Conservation (phyloP, 2,888 invertebrate genomes). For the Aquatica leii region DNA sequence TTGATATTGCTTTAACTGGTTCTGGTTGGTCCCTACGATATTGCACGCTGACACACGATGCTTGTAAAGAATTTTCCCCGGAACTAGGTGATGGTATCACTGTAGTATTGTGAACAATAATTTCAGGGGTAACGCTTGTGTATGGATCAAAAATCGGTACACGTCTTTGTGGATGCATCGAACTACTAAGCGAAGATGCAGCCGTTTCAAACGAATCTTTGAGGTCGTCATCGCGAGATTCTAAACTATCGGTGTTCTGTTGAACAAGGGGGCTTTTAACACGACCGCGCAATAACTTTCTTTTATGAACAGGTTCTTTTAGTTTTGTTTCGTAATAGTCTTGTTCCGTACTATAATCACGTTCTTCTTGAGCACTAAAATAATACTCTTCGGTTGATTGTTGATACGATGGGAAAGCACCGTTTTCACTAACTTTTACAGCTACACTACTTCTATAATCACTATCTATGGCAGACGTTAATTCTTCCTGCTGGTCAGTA, state of each 20-base stretch:
- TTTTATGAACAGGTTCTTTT: slow-evolving; percentile 48
- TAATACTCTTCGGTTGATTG: slow-evolving; percentile 51
- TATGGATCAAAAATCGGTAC: slow-evolving; percentile 39
- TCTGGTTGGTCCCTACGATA: slow-evolving; percentile 55
- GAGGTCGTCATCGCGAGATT: slow-evolving; percentile 65
- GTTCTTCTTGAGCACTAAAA: slow-evolving; percentile 50
- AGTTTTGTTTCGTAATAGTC: slow-evolving; percentile 41
- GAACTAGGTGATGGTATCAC: slow-evolving; percentile 39
- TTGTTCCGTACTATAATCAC: slow-evolving; percentile 35
- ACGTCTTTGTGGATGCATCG: slow-evolving; percentile 55
- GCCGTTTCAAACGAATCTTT: slow-evolving; percentile 67
- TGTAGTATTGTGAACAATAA: slow-evolving; percentile 42
- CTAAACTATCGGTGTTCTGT: slow-evolving; percentile 65
- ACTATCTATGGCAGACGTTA: slow-evolving; percentile 41
- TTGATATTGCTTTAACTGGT: slow-evolving; percentile 52
- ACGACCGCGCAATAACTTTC: slow-evolving; percentile 50
- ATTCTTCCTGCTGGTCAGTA: slow-evolving; percentile 47
- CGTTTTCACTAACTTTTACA: slow-evolving; percentile 23
- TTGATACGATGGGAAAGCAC: slow-evolving; percentile 37
- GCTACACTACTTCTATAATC: slow-evolving; percentile 28
- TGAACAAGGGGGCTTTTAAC: slow-evolving; percentile 57
- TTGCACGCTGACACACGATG: slow-evolving; percentile 48
- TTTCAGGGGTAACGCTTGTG: slow-evolving; percentile 40
- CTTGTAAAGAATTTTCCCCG: slow-evolving; percentile 32
- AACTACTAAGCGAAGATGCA: slow-evolving; percentile 61